Base-by-base conservation (phyloP, 1,140 invertebrate species). In the Nasonia giraulti region DNA sequence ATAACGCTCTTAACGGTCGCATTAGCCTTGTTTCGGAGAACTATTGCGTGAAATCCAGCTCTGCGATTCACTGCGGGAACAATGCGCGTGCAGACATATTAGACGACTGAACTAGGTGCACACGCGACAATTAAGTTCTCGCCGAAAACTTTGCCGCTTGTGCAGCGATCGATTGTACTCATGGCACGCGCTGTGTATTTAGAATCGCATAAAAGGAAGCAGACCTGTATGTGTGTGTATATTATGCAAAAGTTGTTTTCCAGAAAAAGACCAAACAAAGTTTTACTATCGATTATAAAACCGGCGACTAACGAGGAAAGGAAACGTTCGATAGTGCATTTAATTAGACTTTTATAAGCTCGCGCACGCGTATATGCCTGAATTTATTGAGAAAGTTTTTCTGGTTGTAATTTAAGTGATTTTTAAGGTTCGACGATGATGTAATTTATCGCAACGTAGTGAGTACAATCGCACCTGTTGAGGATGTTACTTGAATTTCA, bases 311-410 rank as follows among this genome's bases (percentile, higher is more conserved):
- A 69, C 40, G n/a, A n/a, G 50, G 75, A 62, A 40, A 79, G 33
- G 1, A 68, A 62, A 62, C 55, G 55, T n/a, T 62, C 55, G 55
- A 62, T 62, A n/a, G 55, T 62, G 31, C 12, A 80, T 37, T 31
- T 62, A 40, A 14, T 86, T 82, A 76, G 27, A 33, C 31, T 71
- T 71, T 71, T 71, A 31, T 33, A 71, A 62, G 55, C 55, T 62
- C 14, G 17, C 55, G 20, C 55, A 20, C 20, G 20, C 14, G 17
- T 62, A 55, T 55, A 62, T 17, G 55, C 11, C 27, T 20, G 23
- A 33, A 71, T 71, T 71, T 71, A 71, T 71, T 14, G 69, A 71
- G 27, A 27, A 31, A 71, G 10, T 73, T 73, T 62, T 62, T 62
- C 55, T 62, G 55, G 55, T n/a, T 62, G 55, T 62, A 62, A 62